phyloP scores from a whole-genome alignment of 2,888 invertebrate genomes.

The Pardosa pseudoannulata region DNA sequence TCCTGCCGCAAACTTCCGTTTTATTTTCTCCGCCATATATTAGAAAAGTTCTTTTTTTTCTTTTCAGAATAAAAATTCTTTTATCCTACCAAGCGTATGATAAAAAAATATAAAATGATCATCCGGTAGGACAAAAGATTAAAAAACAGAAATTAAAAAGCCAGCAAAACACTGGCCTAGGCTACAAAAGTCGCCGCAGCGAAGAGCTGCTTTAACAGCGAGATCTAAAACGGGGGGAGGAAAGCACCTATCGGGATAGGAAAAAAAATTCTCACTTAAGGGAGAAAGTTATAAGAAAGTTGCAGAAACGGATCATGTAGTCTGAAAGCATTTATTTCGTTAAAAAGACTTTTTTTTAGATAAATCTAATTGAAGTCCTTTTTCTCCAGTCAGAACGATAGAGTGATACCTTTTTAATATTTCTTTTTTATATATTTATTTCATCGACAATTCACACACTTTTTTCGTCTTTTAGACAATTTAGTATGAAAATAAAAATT shows the following conservation, averaged over 20 bases:
- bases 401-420: too few species aligned
- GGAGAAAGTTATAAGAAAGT: constrained; percentile 9
- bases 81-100: not conserved
- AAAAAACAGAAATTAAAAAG: not conserved
- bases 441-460: too few species aligned
- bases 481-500: too few species aligned
- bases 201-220: not conserved
- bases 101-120: constrained; percentile 2
- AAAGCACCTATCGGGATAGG: not conserved
- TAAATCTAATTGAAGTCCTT: not conserved
- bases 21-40: too few species aligned
- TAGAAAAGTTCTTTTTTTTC: too few species aligned
- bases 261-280: not conserved
- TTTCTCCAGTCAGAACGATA: not conserved
- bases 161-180: not conserved
- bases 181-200: not conserved
- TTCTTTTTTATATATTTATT: too few species aligned
- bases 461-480: too few species aligned
- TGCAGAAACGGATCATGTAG: not conserved
- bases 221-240: not conserved
- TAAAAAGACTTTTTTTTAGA: not conserved
- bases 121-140: not conserved
- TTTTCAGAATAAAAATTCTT: not conserved
- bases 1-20: too few species aligned
- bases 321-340: constrained; percentile 9